Base-by-base conservation (phyloP, 2,797 vertebrate genomes). In the Halcyon chelicuti region DNA sequence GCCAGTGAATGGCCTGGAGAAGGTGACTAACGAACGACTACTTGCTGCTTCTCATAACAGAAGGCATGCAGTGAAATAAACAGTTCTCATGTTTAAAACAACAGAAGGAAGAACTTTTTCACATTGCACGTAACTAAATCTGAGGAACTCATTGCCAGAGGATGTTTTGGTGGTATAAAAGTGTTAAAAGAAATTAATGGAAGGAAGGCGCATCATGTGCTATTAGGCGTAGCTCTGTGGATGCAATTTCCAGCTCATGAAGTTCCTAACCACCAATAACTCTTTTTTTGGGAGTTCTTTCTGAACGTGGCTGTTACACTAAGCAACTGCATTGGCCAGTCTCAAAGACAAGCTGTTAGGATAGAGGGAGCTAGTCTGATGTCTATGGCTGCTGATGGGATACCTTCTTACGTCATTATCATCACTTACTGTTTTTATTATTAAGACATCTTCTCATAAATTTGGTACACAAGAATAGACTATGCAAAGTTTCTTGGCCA, bases 111-210 rank as follows among this genome's bases (percentile, higher is more conserved):
- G 60, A 78, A 67, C 9, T 71, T 90, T 78, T 93, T 73, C 51
- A n/a, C 73, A 25, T 78, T 75, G 35, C 19, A 54, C 9, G 6
- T 44, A 63, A 82, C 73, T 66, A 66, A 92, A 86, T 66, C 26
- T 28, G n/a, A 92, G 51, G 44, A 76, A 90, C 20, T 88, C 15
- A 6, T 76, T 82, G 93, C 94, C 80, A 82, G 42, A 60, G 88
- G 93, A 76, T 73, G 52, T 92, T 94, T 86, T 86, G 47, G 67
- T 93, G 62, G 51, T 66, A 35, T 22, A 62, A 60, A 93, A 71
- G 19, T 54, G 47, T 73, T 79, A 83, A 63, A 90, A 87, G 49
- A 73, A 94, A 76, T 88, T 76, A 90, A 88, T 68, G 21, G 68
- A 94, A 93, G 76, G 93, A 88, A 92, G 33, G 7, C 66, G 28